Evolutionary conservation across 2,113 vertebrate genomes (phyloP), one percentile per base, ranked within the genome.

Genomic region (Asarcornis scutulata): DNA sequence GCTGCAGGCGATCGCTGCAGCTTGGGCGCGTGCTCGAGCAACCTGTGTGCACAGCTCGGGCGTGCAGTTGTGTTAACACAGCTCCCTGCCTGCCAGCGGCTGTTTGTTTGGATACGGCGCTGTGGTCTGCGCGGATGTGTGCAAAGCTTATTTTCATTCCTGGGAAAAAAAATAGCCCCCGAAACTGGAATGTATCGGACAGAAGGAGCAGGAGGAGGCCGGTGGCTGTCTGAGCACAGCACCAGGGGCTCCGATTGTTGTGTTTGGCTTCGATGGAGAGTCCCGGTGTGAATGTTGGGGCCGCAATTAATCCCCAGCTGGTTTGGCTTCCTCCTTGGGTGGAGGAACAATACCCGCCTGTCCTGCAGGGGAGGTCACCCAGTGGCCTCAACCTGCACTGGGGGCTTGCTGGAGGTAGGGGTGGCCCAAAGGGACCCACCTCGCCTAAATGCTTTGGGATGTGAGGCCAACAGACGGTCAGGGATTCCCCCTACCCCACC

Each of bases 51-150:
- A 40, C 46, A 76, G 94, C 2, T 63, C 84, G 55, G 67, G 74
- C 8, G 1, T 13, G 2, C 13, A 72, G 42, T 2, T 90, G 88
- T 77, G 72, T 73, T 93, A 60, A 80, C 90, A 86, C 6, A 90
- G 14, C 83, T 86, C 48, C 71, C 38, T 52, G 90, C 42, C 68
- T 88, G 80, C 0, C 0, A 72, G 38, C 0, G 0, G 74, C 44
- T 93, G 88, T 93, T 90, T 95, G 86, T 94, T 95, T 96, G 83
- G 79, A 90, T 69, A 66, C 34, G 71, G 75, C 60, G 63, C 15
- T 55, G 75, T 6, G 56, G 83, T 84, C 52, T 53, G 64, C n/a
- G 36, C 7, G 36, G 84, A 75, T 86, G 63, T 52, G 42, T 26
- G 79, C 67, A 64, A 59, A 23, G 89, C 26, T 95, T 96, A 34